These are phyloP conservation scores for Paradisaea rubra DNA, from an alignment of 2,113 vertebrate species.

Conservation along the genomic window DNA sequence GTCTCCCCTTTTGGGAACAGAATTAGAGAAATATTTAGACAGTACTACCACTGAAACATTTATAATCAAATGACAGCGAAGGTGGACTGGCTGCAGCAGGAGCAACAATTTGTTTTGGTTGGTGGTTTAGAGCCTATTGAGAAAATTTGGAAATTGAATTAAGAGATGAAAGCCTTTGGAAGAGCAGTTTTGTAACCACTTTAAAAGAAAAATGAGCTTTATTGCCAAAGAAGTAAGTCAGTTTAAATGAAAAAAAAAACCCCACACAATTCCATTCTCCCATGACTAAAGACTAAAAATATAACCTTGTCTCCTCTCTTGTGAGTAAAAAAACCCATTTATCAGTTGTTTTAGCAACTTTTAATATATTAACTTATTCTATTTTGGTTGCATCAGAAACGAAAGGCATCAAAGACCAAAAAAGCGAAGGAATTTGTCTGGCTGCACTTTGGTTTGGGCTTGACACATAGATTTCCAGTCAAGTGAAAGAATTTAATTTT, in stretches of 20 bases:
- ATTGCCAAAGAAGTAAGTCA: background rate
- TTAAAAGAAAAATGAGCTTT: background rate
- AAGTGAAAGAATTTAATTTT: background rate
- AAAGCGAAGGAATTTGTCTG: background rate
- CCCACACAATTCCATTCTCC: background rate
- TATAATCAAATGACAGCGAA: background rate
- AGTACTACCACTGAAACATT: background rate
- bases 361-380: background rate
- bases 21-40: conserved; percentile 16
- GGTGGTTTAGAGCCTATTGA: background rate
- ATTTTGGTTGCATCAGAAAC: background rate
- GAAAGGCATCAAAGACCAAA: background rate
- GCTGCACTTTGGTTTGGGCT: background rate
- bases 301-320: background rate
- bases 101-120: background rate
- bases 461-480: background rate
- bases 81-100: background rate
- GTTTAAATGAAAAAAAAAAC: background rate
- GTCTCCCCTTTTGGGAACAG: background rate
- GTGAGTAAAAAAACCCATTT: background rate
- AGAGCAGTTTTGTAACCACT: background rate
- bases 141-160: conserved; percentile 3
- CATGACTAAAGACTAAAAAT: background rate
- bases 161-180: background rate
- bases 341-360: background rate